These are phyloP conservation scores for Ormia ochracea DNA, from an alignment of 2,888 invertebrate genomes.

Conservation along the genomic window DNA sequence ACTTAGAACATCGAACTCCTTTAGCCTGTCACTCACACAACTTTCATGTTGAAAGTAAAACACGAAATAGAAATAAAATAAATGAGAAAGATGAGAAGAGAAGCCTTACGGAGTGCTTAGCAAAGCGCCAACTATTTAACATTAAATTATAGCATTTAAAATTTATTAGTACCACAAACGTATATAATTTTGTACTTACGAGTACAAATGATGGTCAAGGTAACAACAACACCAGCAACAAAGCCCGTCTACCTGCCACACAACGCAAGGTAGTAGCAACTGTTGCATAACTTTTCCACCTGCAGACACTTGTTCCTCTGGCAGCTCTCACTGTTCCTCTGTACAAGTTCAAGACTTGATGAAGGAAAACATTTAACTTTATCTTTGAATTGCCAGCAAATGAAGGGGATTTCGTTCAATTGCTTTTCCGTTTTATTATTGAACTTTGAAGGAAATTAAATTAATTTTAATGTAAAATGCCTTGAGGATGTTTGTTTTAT, in stretches of 20 bases:
- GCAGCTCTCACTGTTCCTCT: neutral
- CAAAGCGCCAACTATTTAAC: conserved; percentile 59
- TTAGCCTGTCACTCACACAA: neutral
- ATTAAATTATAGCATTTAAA: conserved; percentile 62
- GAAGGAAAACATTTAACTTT: neutral
- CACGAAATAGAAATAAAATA: conserved; percentile 7
- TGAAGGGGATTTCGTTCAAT: conserved; percentile 35
- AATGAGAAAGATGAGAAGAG: neutral
- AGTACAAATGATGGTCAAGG: conserved; percentile 47
- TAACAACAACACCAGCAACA: conserved; percentile 6
- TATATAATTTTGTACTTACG: conserved; percentile 51
- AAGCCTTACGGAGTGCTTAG: neutral
- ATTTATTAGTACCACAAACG: conserved; percentile 57
- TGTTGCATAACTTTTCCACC: neutral
- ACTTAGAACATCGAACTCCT: neutral
- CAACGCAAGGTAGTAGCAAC: neutral
- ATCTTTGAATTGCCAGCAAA: conserved; percentile 30
- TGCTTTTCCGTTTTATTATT: neutral
- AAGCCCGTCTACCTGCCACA: neutral
- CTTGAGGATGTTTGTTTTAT: conserved; percentile 46
- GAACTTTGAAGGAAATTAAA: conserved; percentile 32
- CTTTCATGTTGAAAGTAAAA: neutral
- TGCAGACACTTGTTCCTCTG: neutral
- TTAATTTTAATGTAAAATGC: conserved; percentile 39
- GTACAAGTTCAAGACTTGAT: neutral